Percentiles rank a stretch among this genome's conserved stretches.
Evolutionary conservation across 2,888 invertebrate genomes (phyloP).

Genomic region (Diplazon laetatorius): DNA sequence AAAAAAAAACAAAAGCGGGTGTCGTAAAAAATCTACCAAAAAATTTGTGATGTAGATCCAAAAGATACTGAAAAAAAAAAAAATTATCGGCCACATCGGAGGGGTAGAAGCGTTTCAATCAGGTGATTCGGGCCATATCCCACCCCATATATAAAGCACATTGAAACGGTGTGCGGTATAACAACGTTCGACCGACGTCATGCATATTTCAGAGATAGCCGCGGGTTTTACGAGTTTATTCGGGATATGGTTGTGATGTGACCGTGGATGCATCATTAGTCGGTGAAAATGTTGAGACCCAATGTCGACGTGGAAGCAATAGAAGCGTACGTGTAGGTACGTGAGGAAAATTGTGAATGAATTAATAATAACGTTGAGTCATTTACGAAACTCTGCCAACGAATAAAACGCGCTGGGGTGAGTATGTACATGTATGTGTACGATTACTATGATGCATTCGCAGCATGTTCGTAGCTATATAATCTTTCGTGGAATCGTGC

Average conservation of each 20-base stretch:
- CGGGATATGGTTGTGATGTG: neutral
- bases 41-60: too few species aligned
- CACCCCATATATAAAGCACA: neutral
- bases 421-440: neutral
- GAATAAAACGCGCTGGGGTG: neutral
- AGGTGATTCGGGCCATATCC: too few species aligned
- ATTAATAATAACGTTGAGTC: constrained; percentile 10
- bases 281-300: neutral
- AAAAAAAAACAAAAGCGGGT: too few species aligned
- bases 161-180: neutral
- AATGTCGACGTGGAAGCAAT: neutral
- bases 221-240: constrained; percentile 25
- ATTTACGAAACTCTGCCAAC: constrained; percentile 9
- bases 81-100: neutral
- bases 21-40: too few species aligned
- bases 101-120: too few species aligned
- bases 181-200: constrained; percentile 56
- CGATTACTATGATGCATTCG: constrained; percentile 4
- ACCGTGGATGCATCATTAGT: neutral
- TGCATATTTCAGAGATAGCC: constrained; percentile 54
- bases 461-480: neutral
- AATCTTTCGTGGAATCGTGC: constrained; percentile 10
- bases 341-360: constrained; percentile 8
- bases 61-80: neutral
- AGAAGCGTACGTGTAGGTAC: neutral